These are phyloP conservation scores for Setipinna tenuifilis DNA, from an alignment of 2,797 vertebrate species.

Conservation along the genomic window DNA sequence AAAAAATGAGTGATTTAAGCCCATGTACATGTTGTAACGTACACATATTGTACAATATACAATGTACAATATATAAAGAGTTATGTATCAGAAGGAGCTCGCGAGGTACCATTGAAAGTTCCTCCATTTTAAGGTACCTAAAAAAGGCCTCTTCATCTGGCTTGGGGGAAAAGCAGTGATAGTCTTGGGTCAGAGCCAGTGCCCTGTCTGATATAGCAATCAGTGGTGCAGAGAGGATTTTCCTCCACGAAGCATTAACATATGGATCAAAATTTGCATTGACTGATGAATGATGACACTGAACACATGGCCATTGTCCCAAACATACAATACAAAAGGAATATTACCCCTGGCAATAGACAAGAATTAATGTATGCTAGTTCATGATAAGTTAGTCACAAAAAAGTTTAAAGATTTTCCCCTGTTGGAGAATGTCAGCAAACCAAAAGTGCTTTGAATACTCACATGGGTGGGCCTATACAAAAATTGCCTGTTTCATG, in stretches of 20 bases:
- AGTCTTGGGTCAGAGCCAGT: constrained; percentile 41
- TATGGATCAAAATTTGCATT: constrained; percentile 49
- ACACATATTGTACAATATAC: too few relatives aligned
- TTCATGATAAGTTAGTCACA: neutral
- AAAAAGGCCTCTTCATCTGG: neutral
- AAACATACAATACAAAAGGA: constrained; percentile 34
- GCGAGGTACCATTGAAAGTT: neutral
- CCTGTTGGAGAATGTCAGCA: neutral
- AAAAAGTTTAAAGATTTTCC: neutral
- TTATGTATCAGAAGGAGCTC: neutral
- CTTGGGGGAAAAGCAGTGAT: constrained; percentile 22
- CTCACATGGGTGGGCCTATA: constrained; percentile 39
- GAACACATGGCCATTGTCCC: constrained; percentile 37
- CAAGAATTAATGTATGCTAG: neutral
- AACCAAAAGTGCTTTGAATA: constrained; percentile 12
- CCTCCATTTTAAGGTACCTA: neutral
- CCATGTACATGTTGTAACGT: neutral
- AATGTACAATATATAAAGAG: too few relatives aligned
- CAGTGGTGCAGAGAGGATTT: constrained; percentile 36
- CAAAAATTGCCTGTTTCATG: neutral
- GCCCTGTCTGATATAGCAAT: constrained; percentile 56
- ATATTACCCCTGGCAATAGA: constrained; percentile 33
- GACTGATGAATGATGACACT: constrained; percentile 49
- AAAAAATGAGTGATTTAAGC: neutral
- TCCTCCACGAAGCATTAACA: constrained; percentile 44